phyloP scores from a whole-genome alignment of 2,888 invertebrate genomes.

The Plagodis pulveraria region DNA sequence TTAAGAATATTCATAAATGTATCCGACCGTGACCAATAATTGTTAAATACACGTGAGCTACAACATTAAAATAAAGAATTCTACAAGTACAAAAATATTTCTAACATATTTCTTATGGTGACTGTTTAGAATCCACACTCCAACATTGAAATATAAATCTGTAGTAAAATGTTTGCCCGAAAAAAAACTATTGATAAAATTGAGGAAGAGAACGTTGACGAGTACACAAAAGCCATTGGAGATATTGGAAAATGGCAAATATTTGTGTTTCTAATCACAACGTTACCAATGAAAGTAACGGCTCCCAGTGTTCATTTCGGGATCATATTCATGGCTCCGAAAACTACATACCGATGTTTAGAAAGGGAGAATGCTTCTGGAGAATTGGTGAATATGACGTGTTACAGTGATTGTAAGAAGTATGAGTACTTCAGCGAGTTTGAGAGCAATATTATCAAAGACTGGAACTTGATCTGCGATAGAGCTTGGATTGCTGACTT shows the following conservation, averaged over 20 bases:
- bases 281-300: slow-evolving; percentile 87
- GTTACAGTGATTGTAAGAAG: slow-evolving; percentile 77
- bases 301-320: slow-evolving; percentile 89
- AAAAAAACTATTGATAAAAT: too few relatives aligned
- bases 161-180: too few relatives aligned
- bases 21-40: too few relatives aligned
- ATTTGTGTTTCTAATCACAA: slow-evolving; percentile 82
- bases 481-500: slow-evolving; percentile 85
- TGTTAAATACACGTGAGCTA: too few relatives aligned
- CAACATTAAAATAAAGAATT: too few relatives aligned
- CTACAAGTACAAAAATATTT: too few relatives aligned
- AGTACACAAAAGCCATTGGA: slow-evolving; percentile 49
- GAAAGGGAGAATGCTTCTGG: slow-evolving; percentile 45
- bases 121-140: too few relatives aligned
- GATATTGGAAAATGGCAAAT: slow-evolving; percentile 87
- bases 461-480: slow-evolving; percentile 89
- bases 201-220: not conserved
- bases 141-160: too few relatives aligned
- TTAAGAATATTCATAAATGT: too few relatives aligned
- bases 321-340: slow-evolving; percentile 88
- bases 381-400: slow-evolving; percentile 61
- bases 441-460: slow-evolving; percentile 86
- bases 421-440: slow-evolving; percentile 86
- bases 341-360: slow-evolving; percentile 76
- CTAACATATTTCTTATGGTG: too few relatives aligned